Conservation (phyloP, 1,140 invertebrate genomes). For the Drosophila oshimai region DNA sequence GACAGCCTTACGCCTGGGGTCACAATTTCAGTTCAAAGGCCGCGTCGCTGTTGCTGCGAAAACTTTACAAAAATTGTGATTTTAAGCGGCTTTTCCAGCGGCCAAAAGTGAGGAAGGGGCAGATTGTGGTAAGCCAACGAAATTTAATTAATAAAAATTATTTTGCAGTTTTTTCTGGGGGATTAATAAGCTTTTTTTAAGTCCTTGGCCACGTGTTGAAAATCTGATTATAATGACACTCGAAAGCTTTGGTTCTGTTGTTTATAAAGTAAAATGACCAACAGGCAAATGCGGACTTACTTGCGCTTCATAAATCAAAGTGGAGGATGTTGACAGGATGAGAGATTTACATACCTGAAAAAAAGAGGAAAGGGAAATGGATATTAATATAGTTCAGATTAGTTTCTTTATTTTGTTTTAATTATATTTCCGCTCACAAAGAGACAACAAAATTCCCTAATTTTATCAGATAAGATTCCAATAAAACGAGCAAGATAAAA, state of each 20-base stretch:
- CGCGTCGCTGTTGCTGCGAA: too few relatives aligned
- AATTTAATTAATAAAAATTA: constrained; percentile 79
- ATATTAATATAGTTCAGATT: constrained; percentile 6
- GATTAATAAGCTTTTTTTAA: constrained; percentile 37
- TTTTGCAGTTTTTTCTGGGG: constrained; percentile 20
- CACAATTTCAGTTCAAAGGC: constrained; percentile 61
- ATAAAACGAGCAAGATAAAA: not conserved
- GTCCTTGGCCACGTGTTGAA: constrained; percentile 49
- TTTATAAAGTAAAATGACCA: constrained; percentile 26
- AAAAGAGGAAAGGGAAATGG: not conserved
- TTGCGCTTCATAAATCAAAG: constrained; percentile 37
- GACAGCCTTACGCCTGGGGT: constrained; percentile 48
- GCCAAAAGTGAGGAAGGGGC: not conserved
- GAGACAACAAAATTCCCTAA: not conserved
- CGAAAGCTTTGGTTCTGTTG: constrained; percentile 37
- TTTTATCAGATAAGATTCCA: not conserved
- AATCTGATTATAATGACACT: constrained; percentile 67
- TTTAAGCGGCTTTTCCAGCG: constrained; percentile 68
- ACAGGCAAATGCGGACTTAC: constrained; percentile 53
- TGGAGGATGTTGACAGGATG: not conserved
- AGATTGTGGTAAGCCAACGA: not conserved
- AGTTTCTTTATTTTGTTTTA: not conserved
- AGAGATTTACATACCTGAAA: constrained; percentile 60
- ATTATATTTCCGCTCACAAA: too few relatives aligned
- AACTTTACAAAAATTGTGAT: constrained; percentile 42